A percentile compares a stretch with the other conserved stretches of the same genome.
Conservation (phyloP, 2,888 invertebrate species). For the Pterostichus madidus region DNA sequence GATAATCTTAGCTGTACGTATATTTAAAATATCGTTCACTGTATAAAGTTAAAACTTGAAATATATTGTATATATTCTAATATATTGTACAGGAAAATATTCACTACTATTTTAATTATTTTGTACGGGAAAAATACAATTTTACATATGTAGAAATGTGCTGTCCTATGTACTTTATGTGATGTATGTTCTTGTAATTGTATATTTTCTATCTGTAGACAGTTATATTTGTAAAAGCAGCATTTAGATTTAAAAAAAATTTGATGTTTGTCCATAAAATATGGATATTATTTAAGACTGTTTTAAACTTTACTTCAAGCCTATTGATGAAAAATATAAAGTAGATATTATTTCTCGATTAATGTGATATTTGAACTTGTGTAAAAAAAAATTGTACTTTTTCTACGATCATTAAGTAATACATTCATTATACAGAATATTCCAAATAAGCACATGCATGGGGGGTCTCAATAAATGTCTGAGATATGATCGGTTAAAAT, state of each 20-base stretch:
- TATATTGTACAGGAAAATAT: constrained; percentile 46
- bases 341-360: too few relatives aligned
- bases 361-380: too few relatives aligned
- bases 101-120: constrained; percentile 37
- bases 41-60: constrained; percentile 45
- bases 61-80: constrained; percentile 41
- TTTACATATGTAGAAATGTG: constrained; percentile 13
- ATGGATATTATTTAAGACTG: background rate
- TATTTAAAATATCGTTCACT: constrained; percentile 5
- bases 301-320: constrained; percentile 4
- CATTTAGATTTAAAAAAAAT: background rate
- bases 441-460: too few relatives aligned
- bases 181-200: constrained; percentile 52
- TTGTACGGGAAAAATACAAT: constrained; percentile 22
- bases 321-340: too few relatives aligned
- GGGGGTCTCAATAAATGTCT: too few relatives aligned
- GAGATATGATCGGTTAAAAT: too few relatives aligned
- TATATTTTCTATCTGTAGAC: constrained; percentile 9
- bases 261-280: too few relatives aligned
- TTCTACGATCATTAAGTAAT: too few relatives aligned
- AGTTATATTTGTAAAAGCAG: background rate
- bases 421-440: too few relatives aligned
- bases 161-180: constrained; percentile 30
- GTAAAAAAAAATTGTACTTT: too few relatives aligned
- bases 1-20: constrained; percentile 7